Conservation (phyloP, 2,888 invertebrate species). For the Pyrrhia umbra region DNA sequence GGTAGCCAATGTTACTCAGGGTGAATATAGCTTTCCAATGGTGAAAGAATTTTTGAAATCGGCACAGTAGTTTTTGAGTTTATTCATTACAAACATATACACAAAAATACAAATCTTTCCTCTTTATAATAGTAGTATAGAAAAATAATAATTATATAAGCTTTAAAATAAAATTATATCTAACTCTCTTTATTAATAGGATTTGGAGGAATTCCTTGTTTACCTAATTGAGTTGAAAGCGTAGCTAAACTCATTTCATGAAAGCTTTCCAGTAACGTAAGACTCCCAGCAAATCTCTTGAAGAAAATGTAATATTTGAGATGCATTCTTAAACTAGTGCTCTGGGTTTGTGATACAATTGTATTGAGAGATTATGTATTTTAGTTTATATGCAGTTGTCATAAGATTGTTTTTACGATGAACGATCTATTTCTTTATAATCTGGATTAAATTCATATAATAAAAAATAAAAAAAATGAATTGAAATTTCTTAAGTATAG, state of each 20-base stretch:
- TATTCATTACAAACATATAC: no score
- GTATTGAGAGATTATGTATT: neutral
- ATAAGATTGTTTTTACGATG: neutral
- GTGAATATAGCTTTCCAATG: no score
- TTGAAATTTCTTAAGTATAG: no score
- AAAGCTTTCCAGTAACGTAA: slow-evolving; percentile 25
- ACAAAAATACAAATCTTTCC: no score
- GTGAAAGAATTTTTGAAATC: no score
- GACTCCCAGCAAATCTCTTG: slow-evolving; percentile 19
- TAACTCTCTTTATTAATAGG: neutral
- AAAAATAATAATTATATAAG: no score
- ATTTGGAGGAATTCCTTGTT: slow-evolving; percentile 1
- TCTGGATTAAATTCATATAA: neutral
- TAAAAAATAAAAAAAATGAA: no score
- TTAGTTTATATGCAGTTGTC: neutral
- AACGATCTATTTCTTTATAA: neutral
- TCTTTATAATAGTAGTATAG: no score
- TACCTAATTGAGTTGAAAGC: slow-evolving; percentile 14
- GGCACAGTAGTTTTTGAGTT: no score
- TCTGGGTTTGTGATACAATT: neutral
- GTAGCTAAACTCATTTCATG: slow-evolving; percentile 16
- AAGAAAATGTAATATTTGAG: slow-evolving; percentile 30
- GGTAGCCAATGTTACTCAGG: no score
- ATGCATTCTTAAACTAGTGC: neutral
- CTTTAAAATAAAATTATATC: neutral